Percentiles rank a stretch among this genome's conserved stretches.
These are phyloP conservation scores for Drosophila sproati DNA, from an alignment of 1,140 invertebrate genomes.

Conservation along the genomic window DNA sequence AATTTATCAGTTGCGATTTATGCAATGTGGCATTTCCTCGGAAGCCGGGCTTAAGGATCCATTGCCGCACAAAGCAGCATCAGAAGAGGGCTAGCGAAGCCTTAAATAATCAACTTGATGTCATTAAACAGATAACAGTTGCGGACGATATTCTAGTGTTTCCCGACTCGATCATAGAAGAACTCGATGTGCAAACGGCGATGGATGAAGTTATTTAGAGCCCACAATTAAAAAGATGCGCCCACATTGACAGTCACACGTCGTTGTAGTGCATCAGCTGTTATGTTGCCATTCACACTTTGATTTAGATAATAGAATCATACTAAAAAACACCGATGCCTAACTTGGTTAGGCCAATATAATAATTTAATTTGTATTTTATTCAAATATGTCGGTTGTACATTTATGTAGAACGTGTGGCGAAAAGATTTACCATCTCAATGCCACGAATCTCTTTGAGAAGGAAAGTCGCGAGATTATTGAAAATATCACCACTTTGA, in stretches of 20 bases:
- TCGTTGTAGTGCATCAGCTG: too few relatives aligned
- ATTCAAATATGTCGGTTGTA: too few relatives aligned
- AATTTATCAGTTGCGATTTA: slow-evolving; percentile 27
- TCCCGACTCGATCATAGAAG: slow-evolving; percentile 24
- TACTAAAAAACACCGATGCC: too few relatives aligned
- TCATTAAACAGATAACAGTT: slow-evolving; percentile 5
- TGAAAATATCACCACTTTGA: slow-evolving; percentile 27
- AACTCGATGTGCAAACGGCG: slow-evolving; percentile 20
- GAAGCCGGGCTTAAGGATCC: slow-evolving; percentile 31
- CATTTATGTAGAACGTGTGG: slow-evolving; percentile 32
- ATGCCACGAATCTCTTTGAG: slow-evolving; percentile 42
- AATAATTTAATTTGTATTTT: too few relatives aligned
- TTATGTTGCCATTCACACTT: too few relatives aligned
- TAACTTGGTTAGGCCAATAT: too few relatives aligned
- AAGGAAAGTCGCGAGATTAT: slow-evolving; percentile 16
- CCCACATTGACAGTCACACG: too few relatives aligned
- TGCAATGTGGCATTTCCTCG: slow-evolving; percentile 48
- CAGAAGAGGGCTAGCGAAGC: slow-evolving; percentile 38
- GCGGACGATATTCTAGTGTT: slow-evolving; percentile 9
- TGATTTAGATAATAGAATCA: too few relatives aligned
- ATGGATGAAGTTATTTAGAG: neutral
- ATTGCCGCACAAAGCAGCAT: slow-evolving; percentile 43
- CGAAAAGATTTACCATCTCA: slow-evolving; percentile 11
- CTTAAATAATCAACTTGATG: slow-evolving; percentile 7
- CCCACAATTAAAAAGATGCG: neutral